Conservation (phyloP, 1,140 invertebrate species). For the Zeugodacus cucurbitae region DNA sequence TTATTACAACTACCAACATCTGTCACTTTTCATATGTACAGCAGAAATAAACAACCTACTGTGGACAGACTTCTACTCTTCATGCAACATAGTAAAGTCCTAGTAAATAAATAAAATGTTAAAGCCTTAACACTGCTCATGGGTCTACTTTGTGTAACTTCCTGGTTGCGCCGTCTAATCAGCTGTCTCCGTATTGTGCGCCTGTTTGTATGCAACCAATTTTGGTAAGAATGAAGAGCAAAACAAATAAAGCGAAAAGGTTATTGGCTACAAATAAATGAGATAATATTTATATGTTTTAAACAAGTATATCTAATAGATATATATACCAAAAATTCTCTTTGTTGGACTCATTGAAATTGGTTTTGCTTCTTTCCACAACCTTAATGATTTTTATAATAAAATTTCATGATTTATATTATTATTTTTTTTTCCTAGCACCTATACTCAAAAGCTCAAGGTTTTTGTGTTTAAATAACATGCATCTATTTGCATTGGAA, state of each 20-base stretch:
- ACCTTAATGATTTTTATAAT: no score
- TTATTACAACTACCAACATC: background rate
- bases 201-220: background rate
- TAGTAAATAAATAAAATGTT: background rate
- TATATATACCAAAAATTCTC: no score
- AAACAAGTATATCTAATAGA: no score
- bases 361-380: no score
- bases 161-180: background rate
- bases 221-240: background rate
- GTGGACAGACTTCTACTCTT: background rate
- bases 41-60: background rate
- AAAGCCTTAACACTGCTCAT: background rate
- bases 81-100: background rate
- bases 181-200: background rate
- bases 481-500: no score
- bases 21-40: background rate
- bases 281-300: no score
- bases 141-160: background rate
- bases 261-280: no score
- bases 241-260: background rate
- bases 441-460: no score
- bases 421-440: no score
- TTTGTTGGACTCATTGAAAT: no score
- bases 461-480: no score
- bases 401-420: no score